Percentiles rank a stretch among this genome's conserved stretches.
These are phyloP conservation scores for Mesoligia furuncula DNA, from an alignment of 2,888 invertebrate genomes.

Conservation along the genomic window DNA sequence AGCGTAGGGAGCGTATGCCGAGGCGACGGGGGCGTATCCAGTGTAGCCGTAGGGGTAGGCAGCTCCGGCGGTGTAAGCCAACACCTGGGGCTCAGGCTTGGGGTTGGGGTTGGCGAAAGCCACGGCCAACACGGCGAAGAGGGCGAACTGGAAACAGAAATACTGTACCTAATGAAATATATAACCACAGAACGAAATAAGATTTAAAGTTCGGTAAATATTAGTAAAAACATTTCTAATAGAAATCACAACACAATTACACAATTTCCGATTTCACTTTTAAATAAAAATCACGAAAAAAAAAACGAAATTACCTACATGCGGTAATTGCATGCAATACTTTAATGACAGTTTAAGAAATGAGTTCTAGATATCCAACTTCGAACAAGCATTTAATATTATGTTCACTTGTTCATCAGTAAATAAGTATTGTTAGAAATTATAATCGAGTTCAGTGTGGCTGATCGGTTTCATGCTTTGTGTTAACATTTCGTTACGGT, in stretches of 20 bases:
- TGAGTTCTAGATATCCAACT: not conserved
- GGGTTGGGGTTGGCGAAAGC: slow-evolving; percentile 89
- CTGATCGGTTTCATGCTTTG: not conserved
- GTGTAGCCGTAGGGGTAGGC: slow-evolving; percentile 73
- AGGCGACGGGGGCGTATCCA: slow-evolving; percentile 72
- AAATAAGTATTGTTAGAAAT: no score
- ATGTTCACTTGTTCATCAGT: slow-evolving; percentile 6
- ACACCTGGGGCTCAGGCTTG: slow-evolving; percentile 82
- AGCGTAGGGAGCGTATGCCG: slow-evolving; percentile 75
- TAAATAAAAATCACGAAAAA: not conserved
- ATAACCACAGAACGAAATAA: no score
- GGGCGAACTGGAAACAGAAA: slow-evolving; percentile 83
- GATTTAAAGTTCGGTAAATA: not conserved
- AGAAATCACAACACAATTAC: not conserved
- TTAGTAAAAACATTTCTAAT: not conserved
- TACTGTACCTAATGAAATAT: not conserved
- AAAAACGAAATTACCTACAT: not conserved
- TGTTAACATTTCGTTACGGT: not conserved
- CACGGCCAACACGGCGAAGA: slow-evolving; percentile 90
- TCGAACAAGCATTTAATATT: slow-evolving; percentile 18
- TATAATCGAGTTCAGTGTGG: not conserved
- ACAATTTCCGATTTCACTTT: not conserved
- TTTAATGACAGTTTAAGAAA: not conserved
- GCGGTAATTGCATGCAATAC: not conserved
- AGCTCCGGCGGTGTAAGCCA: slow-evolving; percentile 77